A percentile compares a stretch with the other conserved stretches of the same genome.
phyloP scores from a whole-genome alignment of 1,140 invertebrate genomes.

The Globodera rostochiensis region DNA sequence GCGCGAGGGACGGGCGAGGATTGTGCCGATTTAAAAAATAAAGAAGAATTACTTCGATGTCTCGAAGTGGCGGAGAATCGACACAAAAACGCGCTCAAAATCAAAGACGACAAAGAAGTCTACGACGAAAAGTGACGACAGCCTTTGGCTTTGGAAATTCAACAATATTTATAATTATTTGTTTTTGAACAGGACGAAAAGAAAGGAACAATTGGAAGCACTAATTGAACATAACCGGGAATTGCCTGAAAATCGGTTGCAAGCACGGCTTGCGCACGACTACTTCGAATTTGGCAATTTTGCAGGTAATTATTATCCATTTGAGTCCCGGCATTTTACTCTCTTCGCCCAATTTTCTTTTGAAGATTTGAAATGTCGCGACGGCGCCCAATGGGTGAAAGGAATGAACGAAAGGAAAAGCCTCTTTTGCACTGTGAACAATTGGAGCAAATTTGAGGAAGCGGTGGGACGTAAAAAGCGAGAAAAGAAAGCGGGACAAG shows the following conservation, averaged over 20 bases:
- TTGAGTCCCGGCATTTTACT: not conserved
- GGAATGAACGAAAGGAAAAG: conserved; percentile 13
- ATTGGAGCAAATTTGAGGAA: conserved; percentile 30
- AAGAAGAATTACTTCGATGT: not conserved
- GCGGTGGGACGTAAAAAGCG: conserved; percentile 17
- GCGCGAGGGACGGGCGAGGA: conserved; percentile 14
- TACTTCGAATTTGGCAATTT: conserved; percentile 20
- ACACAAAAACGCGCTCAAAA: conserved; percentile 23
- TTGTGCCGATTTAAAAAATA: not conserved
- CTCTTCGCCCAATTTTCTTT: no score
- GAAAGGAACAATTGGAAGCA: conserved; percentile 13
- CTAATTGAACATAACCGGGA: conserved; percentile 20
- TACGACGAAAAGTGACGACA: conserved; percentile 24
- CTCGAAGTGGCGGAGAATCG: conserved; percentile 33
- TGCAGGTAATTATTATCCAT: conserved; percentile 3
- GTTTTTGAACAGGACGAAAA: not conserved
- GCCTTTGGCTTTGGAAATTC: not conserved
- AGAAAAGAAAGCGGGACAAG: not conserved
- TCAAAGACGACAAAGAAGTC: conserved; percentile 20
- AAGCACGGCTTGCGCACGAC: conserved; percentile 25
- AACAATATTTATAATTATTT: conserved; percentile 5
- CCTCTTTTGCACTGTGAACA: conserved; percentile 26
- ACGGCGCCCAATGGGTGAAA: not conserved
- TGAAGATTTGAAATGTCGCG: conserved; percentile 22
- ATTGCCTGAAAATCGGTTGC: conserved; percentile 12